Evolutionary conservation across 2,888 invertebrate species (phyloP), one percentile per base, ranked within the genome.

Genomic region (Troides oblongomaculatus): DNA sequence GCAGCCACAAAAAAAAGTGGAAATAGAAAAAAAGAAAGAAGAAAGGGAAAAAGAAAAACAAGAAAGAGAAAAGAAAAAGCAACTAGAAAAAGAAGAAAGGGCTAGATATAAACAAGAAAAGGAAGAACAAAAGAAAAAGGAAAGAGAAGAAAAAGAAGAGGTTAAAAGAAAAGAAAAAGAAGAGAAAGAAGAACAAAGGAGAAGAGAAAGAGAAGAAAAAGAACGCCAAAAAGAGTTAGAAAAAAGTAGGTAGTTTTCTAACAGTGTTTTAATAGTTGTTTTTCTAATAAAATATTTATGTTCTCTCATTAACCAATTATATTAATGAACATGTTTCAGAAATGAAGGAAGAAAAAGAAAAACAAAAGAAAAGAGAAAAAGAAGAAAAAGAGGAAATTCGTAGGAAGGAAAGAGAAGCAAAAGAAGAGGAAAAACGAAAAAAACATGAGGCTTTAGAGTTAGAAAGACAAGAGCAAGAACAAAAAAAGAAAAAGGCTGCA

Each of bases 401-500:
- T 71, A 84, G 83, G 62, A 93, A 93, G 75, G 93, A 93, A 74
- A 89, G 90, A 73, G 94, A 93, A 79, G 93, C 90, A 14, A 86
- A 88, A 77, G 94, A 94, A 72, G 94, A 94, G 76, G 94, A 94
- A 71, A 94, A 93, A 74, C 89, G 93, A 14, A 94, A 94, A 74
- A 95, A 94, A 75, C 96, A 90, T 77, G 94, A 93, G 80, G 94
- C 91, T 66, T 88, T 94, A 80, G 94, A 94, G 78, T 89, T 94
- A 72, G 94, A 94, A 73, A 96, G 94, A 77, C 93, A 95, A 75
- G 96, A 96, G 83, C 94, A 94, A 66, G 95, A 96, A 81, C 93
- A 95, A 17, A 96, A 95, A 76, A 96, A 96, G 80, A 96, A 96
- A 75, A 97, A 97, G 80, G 95, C 95, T 0, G 96, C 96, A 0